phyloP scores from a whole-genome alignment of 2,888 invertebrate species.

The Amiota communis region DNA sequence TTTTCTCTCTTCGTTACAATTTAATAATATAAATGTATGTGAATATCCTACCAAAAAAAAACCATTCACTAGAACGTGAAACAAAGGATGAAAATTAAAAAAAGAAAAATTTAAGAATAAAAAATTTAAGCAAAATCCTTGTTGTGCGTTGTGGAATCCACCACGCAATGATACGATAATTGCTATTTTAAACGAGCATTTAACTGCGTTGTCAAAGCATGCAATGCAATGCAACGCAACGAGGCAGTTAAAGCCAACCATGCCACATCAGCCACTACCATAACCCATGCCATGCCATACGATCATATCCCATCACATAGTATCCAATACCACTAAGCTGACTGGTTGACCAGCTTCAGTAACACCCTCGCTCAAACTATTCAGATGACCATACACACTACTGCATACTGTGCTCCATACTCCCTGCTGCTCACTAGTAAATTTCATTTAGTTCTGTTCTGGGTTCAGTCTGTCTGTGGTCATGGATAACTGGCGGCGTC shows the following conservation, averaged over 20 bases:
- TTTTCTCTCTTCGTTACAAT: no score
- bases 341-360: not conserved
- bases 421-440: not conserved
- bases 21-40: no score
- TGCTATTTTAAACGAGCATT: constrained; percentile 27
- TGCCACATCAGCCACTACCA: not conserved
- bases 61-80: not conserved
- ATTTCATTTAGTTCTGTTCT: not conserved
- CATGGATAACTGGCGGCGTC: constrained; percentile 4
- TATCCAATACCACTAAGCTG: not conserved
- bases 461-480: constrained; percentile 14
- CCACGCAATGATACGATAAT: constrained; percentile 23
- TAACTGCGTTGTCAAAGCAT: constrained; percentile 27
- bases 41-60: no score
- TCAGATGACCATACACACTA: not conserved
- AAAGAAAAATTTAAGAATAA: no score
- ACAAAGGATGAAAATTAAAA: not conserved
- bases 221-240: constrained; percentile 3
- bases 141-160: not conserved
- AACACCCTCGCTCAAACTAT: not conserved
- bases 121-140: not conserved
- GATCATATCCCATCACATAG: no score
- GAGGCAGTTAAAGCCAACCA: not conserved
- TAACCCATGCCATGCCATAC: not conserved
- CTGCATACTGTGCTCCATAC: not conserved